Base-by-base conservation (phyloP, 2,888 invertebrate species). In the Polymixis flavicincta region DNA sequence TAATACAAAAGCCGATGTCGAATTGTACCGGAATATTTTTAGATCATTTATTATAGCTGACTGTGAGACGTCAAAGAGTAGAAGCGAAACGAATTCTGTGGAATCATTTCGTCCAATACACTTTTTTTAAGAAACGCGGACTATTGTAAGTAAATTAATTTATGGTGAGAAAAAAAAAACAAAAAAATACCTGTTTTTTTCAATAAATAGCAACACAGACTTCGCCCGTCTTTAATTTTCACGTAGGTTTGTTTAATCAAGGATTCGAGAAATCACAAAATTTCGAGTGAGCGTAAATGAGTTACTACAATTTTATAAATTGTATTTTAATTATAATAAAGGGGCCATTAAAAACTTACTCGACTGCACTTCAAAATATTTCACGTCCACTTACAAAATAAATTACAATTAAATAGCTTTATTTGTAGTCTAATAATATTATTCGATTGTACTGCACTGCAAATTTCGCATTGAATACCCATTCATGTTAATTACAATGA, bases 41-140 rank as follows among this genome's bases (percentile, higher is more conserved):
- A 88, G 91, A 94, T 95, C 95, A 96, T 95, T 95, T 95, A 92
- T 96, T 93, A 95, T 88, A 88, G 84, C 77, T 85, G 80, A 80
- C 79, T 82, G 84, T 37, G 79, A 82, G 82, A 80, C 78, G 86
- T 89, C 88, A 89, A 91, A 52, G 90, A 90, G 90, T 92, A 94
- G 90, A 90, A 87, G 95, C 92, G 95, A 91, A 88, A 92, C 95
- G 92, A 95, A 96, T 96, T 90, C 79, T 86, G 84, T 85, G 74
- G 83, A 87, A 86, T 88, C 87, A 88, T 89, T 88, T 81, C 72
- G 74, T 76, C 73, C 71, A 82, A 72, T 78, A 80, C 71, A 85
- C 77, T 85, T 86, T 82, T n/a, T 87, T 87, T 83, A 81, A 73
- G 78, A 78, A 79, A 80, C 68, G 74, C 67, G n/a, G 45, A 61